phyloP scores from a whole-genome alignment of 2,797 vertebrate species.

The Thalassophryne amazonica region DNA sequence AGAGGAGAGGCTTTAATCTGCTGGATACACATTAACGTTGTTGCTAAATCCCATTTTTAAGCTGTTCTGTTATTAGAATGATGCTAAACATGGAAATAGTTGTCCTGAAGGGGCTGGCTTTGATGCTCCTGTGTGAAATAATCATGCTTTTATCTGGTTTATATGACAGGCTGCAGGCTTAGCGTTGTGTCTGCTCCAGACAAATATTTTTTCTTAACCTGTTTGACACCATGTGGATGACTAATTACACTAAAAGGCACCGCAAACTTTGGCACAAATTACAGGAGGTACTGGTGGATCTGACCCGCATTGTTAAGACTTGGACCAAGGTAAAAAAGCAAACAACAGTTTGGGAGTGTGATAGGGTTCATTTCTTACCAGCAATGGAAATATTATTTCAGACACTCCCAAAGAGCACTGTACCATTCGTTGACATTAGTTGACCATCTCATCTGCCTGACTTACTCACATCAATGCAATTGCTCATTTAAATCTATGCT shows the following conservation, averaged over 20 bases:
- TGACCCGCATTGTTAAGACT: too few relatives aligned
- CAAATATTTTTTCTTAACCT: constrained; percentile 20
- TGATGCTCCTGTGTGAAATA: constrained; percentile 61
- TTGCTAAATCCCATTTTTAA: constrained; percentile 7
- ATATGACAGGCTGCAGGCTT: constrained; percentile 39
- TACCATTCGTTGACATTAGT: too few relatives aligned
- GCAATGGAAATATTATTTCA: too few relatives aligned
- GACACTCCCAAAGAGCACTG: too few relatives aligned
- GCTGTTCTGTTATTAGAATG: constrained; percentile 53
- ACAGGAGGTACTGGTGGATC: too few relatives aligned
- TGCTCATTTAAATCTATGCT: too few relatives aligned
- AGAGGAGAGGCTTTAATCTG: constrained; percentile 29
- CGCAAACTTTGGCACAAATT: not conserved
- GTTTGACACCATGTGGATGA: constrained; percentile 10
- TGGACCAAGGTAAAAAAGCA: too few relatives aligned
- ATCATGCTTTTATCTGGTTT: constrained; percentile 47
- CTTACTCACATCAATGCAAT: too few relatives aligned
- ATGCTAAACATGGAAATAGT: constrained; percentile 48
- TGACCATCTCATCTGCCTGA: too few relatives aligned
- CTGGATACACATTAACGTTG: constrained; percentile 16
- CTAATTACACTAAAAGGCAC: constrained; percentile 12
- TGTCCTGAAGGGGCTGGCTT: constrained; percentile 48
- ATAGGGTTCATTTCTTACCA: too few relatives aligned
- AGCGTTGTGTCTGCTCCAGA: constrained; percentile 25
- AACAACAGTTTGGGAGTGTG: too few relatives aligned